phyloP scores from a whole-genome alignment of 2,797 vertebrate genomes.

The Saxicola maurus region DNA sequence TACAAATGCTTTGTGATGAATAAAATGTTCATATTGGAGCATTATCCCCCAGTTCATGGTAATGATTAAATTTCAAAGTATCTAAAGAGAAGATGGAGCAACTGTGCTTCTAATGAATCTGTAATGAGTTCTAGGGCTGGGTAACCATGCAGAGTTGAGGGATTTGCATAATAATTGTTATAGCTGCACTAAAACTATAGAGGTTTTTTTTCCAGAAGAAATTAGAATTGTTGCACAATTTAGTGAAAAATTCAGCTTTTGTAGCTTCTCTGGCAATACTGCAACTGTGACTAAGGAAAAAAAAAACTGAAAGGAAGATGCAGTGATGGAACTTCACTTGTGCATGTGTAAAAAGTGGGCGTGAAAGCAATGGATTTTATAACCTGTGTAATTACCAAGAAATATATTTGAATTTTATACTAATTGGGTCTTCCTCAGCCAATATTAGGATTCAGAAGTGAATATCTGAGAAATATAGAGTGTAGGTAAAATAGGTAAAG shows the following conservation, averaged over 20 bases:
- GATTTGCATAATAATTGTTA: slow-evolving; percentile 42
- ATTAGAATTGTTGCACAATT: not conserved
- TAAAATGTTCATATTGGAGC: not conserved
- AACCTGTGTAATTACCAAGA: not conserved
- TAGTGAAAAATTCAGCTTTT: not conserved
- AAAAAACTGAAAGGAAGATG: not conserved
- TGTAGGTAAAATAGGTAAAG: not conserved
- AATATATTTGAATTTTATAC: not conserved
- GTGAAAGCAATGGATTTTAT: not conserved
- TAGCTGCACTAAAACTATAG: not conserved
- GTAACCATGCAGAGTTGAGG: slow-evolving; percentile 10
- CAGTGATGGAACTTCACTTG: not conserved
- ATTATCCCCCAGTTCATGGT: not conserved
- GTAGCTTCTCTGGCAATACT: not conserved
- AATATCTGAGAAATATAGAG: not conserved
- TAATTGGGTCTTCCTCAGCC: not conserved
- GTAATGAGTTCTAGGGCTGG: slow-evolving; percentile 46
- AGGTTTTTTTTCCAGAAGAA: not conserved
- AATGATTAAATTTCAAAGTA: slow-evolving; percentile 35
- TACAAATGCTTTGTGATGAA: slow-evolving; percentile 27
- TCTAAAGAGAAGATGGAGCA: slow-evolving; percentile 27
- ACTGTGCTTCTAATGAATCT: slow-evolving; percentile 54
- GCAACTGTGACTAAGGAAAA: not conserved
- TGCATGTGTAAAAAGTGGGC: not conserved
- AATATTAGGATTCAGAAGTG: not conserved